Base-by-base conservation (phyloP, 2,888 invertebrate species). In the Limnephilus marmoratus region DNA sequence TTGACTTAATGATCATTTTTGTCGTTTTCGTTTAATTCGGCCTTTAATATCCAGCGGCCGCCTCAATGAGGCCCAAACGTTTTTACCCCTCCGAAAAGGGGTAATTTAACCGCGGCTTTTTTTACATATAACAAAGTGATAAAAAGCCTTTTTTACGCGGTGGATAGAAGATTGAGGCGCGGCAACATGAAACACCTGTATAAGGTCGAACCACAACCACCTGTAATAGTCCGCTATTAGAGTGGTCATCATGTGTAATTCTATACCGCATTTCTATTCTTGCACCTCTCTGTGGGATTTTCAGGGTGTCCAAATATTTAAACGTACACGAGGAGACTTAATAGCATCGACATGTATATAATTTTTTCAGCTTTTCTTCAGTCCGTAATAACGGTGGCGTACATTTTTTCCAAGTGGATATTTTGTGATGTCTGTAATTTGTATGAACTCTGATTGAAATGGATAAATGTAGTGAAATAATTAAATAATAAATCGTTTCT, bases 21-120 rank as follows among this genome's bases (percentile, higher is more conserved):
- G 92, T 92, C 92, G 90, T 88, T 88, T 90, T 88, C 92, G 92
- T 91, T 92, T 91, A 92, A 92, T 91, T 91, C 91, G 82, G 86
- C 92, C 92, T 85, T 11, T 90, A 91, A 91, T 90, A 85, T 85
- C 80, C 85, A n/a, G 90, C 83, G 83, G 89, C 81, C 90, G 80
- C 90, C 90, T 81, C 45, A 45, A 12, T 45, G 41, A 3, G 86
- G 5, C 45, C 34, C 34, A 83, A 83, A 83, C 37, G 83, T 83
- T 83, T 83, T 24, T 7, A n/a, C 68, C 68, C 68, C 68, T 68
- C 68, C 68, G 9, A 1, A 68, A 68, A 68, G 5, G 68, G 24
- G n/a, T 68, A 68, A n/a, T 68, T 68, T 68, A n/a, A 68, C n/a
- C 9, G 24, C 24, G 68, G 24, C 24, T 4, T 68, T 24, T 34